Conservation (phyloP, 2,888 invertebrate species). For the Gastracanthus pulcherrimus region DNA sequence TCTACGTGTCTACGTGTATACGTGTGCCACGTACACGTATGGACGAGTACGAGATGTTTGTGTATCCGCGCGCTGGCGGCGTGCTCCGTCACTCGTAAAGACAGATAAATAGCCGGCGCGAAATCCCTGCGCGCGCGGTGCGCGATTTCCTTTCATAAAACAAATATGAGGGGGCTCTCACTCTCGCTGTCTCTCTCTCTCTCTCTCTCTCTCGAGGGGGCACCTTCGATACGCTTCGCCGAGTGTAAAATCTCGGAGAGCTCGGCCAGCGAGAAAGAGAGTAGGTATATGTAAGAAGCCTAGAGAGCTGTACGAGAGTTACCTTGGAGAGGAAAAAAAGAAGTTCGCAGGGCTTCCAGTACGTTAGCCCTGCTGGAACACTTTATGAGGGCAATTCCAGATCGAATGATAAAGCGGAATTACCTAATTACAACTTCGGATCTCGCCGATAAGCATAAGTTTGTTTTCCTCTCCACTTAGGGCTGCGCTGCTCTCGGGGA, state of each 20-base stretch:
- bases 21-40: neutral
- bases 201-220: neutral
- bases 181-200: neutral
- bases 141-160: constrained; percentile 32
- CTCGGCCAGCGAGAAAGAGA: neutral
- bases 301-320: neutral
- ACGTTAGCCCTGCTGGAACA: neutral
- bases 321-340: neutral
- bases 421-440: constrained; percentile 21
- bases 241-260: constrained; percentile 28
- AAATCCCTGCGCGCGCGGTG: no score
- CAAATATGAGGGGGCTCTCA: constrained; percentile 34
- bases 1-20: no score
- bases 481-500: neutral
- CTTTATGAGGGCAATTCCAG: constrained; percentile 19
- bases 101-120: constrained; percentile 35
- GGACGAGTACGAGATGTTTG: neutral
- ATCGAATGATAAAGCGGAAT: constrained; percentile 26
- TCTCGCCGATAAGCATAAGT: neutral
- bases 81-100: constrained; percentile 18
- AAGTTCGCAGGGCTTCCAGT: no score
- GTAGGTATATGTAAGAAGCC: neutral
- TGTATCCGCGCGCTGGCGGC: neutral
- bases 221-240: neutral
- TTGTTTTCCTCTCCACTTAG: constrained; percentile 11